phyloP scores from a whole-genome alignment of 2,888 invertebrate genomes.

The Machimus rusticus region DNA sequence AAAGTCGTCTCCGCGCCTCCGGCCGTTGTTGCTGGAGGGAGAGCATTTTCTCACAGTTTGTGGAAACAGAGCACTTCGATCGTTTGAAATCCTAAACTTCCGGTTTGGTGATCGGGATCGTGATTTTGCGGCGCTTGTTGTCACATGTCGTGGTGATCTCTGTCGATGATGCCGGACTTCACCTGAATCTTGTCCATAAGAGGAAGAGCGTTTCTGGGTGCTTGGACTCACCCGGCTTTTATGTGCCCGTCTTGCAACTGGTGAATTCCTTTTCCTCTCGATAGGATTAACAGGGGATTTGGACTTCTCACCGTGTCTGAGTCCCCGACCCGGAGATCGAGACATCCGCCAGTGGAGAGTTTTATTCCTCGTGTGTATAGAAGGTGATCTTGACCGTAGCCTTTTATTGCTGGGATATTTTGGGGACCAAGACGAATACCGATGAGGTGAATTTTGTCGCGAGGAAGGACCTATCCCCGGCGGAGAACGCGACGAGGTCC shows the following conservation, averaged over 20 bases:
- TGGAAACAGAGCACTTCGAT: background rate
- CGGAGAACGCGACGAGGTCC: conserved; percentile 42
- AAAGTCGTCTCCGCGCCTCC: conserved; percentile 26
- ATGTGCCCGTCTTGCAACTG: conserved; percentile 19
- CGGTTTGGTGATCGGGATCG: conserved; percentile 16
- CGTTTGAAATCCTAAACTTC: conserved; percentile 35
- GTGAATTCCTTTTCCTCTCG: conserved; percentile 35
- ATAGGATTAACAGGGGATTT: conserved; percentile 2
- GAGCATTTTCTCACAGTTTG: conserved; percentile 7
- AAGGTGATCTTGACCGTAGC: conserved; percentile 37
- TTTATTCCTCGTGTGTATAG: conserved; percentile 16
- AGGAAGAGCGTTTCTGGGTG: conserved; percentile 9
- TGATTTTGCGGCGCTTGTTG: background rate
- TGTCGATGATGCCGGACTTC: background rate
- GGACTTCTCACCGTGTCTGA: background rate
- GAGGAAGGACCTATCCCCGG: conserved; percentile 11
- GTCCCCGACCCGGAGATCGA: conserved; percentile 14
- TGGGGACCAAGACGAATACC: conserved; percentile 41
- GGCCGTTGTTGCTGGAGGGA: conserved; percentile 18
- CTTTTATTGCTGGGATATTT: background rate
- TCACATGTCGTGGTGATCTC: background rate
- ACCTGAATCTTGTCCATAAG: background rate
- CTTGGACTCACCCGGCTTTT: conserved; percentile 27
- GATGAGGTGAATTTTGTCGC: conserved; percentile 27
- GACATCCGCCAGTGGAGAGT: conserved; percentile 34